These are phyloP conservation scores for Scolopax mira DNA, from an alignment of 2,113 vertebrate species.

Conservation along the genomic window DNA sequence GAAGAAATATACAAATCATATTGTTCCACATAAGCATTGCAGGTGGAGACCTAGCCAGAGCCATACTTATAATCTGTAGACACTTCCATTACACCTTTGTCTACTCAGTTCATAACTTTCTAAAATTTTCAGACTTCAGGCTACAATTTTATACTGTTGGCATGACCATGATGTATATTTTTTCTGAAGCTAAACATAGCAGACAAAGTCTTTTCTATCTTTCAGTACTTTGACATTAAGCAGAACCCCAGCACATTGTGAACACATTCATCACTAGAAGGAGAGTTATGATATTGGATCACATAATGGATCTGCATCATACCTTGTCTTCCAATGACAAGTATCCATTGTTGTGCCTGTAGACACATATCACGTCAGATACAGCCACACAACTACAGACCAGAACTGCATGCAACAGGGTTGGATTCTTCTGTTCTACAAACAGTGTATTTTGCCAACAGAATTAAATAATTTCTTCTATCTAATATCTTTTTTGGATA, in stretches of 20 bases:
- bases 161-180: neutral
- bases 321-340: neutral
- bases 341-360: too few relatives aligned
- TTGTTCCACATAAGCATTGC: neutral
- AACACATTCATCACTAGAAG: neutral
- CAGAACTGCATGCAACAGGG: neutral
- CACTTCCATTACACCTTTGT: neutral
- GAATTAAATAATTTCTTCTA: neutral
- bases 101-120: neutral
- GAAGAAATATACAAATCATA: neutral
- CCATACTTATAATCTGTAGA: neutral
- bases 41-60: neutral
- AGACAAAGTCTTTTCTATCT: neutral
- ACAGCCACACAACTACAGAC: neutral
- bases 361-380: fast-evolving
- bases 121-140: neutral
- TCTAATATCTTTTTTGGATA: neutral
- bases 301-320: fast-evolving
- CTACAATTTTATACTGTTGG: neutral
- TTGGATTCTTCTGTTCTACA: neutral
- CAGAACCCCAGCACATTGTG: neutral
- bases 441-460: neutral
- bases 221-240: neutral
- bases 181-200: neutral
- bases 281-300: neutral